phyloP scores from a whole-genome alignment of 2,113 vertebrate genomes.

The Eublepharis macularius region DNA sequence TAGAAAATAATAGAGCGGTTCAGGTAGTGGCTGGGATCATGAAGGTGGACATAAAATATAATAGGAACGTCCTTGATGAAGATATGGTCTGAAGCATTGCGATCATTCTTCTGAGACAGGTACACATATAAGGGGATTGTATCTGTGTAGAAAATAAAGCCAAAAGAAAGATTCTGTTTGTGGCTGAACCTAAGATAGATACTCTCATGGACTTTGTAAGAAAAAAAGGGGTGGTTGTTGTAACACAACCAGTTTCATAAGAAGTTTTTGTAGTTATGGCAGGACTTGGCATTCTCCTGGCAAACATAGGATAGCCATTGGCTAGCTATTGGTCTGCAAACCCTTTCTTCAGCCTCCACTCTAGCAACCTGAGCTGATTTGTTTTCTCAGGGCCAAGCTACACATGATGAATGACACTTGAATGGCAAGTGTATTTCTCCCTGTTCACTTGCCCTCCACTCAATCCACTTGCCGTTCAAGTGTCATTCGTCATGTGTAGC shows the following conservation, averaged over 20 bases:
- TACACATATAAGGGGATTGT: conserved; percentile 86
- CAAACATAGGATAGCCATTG: neutral
- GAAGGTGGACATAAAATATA: conserved; percentile 81
- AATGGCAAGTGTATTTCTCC: too few species aligned
- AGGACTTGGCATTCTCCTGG: neutral
- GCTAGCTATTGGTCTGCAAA: too few species aligned
- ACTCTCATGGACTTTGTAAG: too few species aligned
- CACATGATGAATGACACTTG: too few species aligned
- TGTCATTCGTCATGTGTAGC: too few species aligned
- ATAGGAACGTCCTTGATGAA: conserved; percentile 87
- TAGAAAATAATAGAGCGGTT: conserved; percentile 83
- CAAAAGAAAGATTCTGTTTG: conserved; percentile 1
- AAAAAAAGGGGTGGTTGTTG: neutral
- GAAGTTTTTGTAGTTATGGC: neutral
- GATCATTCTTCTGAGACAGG: conserved; percentile 86
- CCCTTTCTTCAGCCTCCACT: too few species aligned
- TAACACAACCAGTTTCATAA: neutral
- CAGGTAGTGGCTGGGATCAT: conserved; percentile 91
- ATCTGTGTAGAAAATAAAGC: conserved; percentile 72
- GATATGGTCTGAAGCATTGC: conserved; percentile 82
- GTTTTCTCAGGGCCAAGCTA: too few species aligned
- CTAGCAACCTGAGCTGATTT: too few species aligned
- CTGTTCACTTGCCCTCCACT: too few species aligned
- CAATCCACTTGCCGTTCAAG: too few species aligned
- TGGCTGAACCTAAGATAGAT: conserved; percentile 10